Evolutionary conservation across 2,888 invertebrate species (phyloP).

Genomic region (Drosophila borborema): DNA sequence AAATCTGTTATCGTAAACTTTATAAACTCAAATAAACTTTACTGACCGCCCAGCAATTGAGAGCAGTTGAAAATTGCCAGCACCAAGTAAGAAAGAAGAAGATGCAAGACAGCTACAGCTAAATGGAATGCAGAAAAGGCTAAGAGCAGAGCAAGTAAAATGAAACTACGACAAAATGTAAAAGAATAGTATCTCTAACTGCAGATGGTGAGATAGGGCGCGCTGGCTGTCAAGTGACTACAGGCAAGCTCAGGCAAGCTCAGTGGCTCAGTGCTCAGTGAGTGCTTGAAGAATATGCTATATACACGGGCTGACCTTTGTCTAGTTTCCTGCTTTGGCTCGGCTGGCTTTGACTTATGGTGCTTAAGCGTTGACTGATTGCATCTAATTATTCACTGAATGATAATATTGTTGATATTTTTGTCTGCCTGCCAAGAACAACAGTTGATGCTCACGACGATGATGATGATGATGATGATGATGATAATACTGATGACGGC

Average conservation of each 20-base stretch:
- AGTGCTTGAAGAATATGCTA: slow-evolving; percentile 33
- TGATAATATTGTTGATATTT: slow-evolving; percentile 78
- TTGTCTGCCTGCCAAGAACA: slow-evolving; percentile 50
- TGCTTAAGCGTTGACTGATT: slow-evolving; percentile 83
- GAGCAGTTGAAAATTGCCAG: slow-evolving; percentile 6
- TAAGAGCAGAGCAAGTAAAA: slow-evolving; percentile 44
- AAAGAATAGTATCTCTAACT: slow-evolving; percentile 57
- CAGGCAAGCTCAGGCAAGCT: slow-evolving; percentile 15
- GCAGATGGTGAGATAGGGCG: slow-evolving; percentile 58
- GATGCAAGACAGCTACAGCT: slow-evolving; percentile 9
- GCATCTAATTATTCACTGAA: slow-evolving; percentile 83
- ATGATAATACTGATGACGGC: slow-evolving; percentile 62
- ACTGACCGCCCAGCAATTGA: slow-evolving; percentile 28
- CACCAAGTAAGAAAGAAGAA: slow-evolving; percentile 15
- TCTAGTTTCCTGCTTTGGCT: slow-evolving; percentile 59
- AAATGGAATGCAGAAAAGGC: slow-evolving; percentile 29
- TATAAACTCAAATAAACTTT: slow-evolving; percentile 19
- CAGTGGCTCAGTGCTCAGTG: slow-evolving; percentile 25
- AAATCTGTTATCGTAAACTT: not conserved
- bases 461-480: slow-evolving; percentile 45
- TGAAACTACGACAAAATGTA: slow-evolving; percentile 48
- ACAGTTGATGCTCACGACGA: slow-evolving; percentile 49
- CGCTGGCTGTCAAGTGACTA: slow-evolving; percentile 41
- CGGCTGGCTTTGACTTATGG: slow-evolving; percentile 75
- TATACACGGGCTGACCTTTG: slow-evolving; percentile 60